Evolutionary conservation across 2,113 vertebrate species (phyloP), one percentile per base, ranked within the genome.

Genomic region (Osmerus mordax): DNA sequence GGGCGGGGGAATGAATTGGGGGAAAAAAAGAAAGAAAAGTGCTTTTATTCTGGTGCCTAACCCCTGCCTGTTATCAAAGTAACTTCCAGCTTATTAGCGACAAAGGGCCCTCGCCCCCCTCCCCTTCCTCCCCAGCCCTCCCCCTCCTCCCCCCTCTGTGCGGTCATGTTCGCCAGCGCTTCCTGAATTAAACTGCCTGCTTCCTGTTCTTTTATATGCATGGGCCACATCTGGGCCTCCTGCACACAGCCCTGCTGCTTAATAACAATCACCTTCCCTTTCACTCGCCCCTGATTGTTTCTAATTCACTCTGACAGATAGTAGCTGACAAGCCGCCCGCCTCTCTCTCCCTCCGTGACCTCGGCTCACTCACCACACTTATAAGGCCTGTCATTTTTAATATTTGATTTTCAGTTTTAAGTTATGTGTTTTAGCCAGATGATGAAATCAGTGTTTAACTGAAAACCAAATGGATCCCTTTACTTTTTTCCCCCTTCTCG

Each of bases 251-350:
- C 95, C 94, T 78, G 94, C 94, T 94, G 95, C 97, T 96, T 99
- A 99, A 99, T 99, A 99, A 98, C 97, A 98, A 97, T 98, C 97
- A 97, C 97, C 97, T 98, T 98, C 95, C 94, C 95, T 96, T 97
- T 98, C 97, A 98, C 95, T 97, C 94, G 95, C 91, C 95, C 94
- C 95, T 98, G 97, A 99, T 99, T 99, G 97, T 98, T 96, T 96
- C 96, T 98, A 99, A 99, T 99, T 97, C 95, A 95, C 94, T 96
- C 96, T 98, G 97, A 99, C 97, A 98, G 97, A 98, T 99, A 98
- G 96, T 95, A 94, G 95, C 97, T 99, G 97, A 99, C 97, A 98
- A 96, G 96, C 95, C 92, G 94, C 96, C 94, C 93, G 93, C 95
- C 89, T 93, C 94, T 94, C 95, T 96, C 97, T 97, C 97, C 96